phyloP scores from a whole-genome alignment of 2,113 vertebrate species.

The Tupaia tana region DNA sequence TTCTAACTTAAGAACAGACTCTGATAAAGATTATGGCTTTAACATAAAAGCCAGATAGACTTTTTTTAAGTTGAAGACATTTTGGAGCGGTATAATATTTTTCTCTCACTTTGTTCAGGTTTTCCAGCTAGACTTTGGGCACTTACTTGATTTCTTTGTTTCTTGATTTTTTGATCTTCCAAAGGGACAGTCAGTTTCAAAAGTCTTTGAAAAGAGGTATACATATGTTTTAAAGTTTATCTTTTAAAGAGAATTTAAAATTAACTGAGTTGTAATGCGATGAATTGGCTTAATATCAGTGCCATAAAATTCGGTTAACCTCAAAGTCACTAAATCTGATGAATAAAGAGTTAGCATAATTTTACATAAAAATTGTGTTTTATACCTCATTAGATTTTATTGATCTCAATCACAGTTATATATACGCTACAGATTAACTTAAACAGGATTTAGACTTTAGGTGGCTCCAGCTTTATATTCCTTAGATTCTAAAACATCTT shows the following conservation, averaged over 20 bases:
- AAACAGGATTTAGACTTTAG: slow-evolving; percentile 71
- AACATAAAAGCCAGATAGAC: neutral
- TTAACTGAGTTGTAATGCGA: slow-evolving; percentile 44
- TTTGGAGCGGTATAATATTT: slow-evolving; percentile 21
- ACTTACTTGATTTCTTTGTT: slow-evolving; percentile 58
- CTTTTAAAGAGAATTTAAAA: slow-evolving; percentile 59
- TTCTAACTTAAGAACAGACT: slow-evolving; percentile 55
- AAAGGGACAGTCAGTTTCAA: slow-evolving; percentile 11
- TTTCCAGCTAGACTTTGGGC: slow-evolving; percentile 27
- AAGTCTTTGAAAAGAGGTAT: slow-evolving; percentile 58
- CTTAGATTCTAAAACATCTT: slow-evolving; percentile 66
- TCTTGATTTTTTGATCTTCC: slow-evolving; percentile 52
- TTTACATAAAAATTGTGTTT: slow-evolving; percentile 73
- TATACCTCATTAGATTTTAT: slow-evolving; percentile 75
- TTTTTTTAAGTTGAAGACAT: neutral
- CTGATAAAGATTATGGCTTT: slow-evolving; percentile 18
- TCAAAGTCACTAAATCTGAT: slow-evolving; percentile 69
- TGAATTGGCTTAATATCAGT: slow-evolving; percentile 61
- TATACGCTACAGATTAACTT: slow-evolving; percentile 68
- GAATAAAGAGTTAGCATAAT: slow-evolving; percentile 71
- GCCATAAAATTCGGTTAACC: slow-evolving; percentile 73
- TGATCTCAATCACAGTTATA: slow-evolving; percentile 70
- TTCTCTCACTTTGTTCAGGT: slow-evolving; percentile 35
- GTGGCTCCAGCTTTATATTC: slow-evolving; percentile 64
- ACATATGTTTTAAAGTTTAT: slow-evolving; percentile 45